Base-by-base conservation (phyloP, 2,888 invertebrate genomes). In the Magallana nippona region DNA sequence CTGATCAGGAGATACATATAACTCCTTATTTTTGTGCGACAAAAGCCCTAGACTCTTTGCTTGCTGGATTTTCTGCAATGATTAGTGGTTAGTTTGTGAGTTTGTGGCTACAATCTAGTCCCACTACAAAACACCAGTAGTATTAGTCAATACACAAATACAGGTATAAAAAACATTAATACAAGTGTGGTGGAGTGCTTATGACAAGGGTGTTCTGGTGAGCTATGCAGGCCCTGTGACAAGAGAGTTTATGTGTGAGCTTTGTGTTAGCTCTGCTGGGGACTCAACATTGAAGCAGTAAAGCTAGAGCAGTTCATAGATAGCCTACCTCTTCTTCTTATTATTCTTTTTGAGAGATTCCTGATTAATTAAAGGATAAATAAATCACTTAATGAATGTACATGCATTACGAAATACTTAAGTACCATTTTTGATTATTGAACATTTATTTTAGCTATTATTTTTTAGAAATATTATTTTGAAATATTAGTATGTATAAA, bases 41-140 rank as follows among this genome's bases (percentile, higher is more conserved):
- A 90, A 78, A 27, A 87, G 88, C 78, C 90, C 90, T 55, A 88
- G 81, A 57, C 87, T 89, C 85, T 86, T 87, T 55, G 90, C 90
- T 78, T 81, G 87, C 63, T 90, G 90, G 15, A 90, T 88, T 86
- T 87, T 89, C 90, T 90, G 87, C 27, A 87, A 82, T 71, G 71
- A 60, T 79, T 79, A 79, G 79, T 56, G 17, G 79, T 79, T 79
- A 56, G 57, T 79, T n/a, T 10, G 11, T 79, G n/a, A 79, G 22
- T 56, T 10, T 11, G 22, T 27, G 27, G 27, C 13, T 27, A 15
- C 15, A 27, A 27, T 22, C 71, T 71, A 71, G 10, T 27, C 13
- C 22, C 15, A n/a, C 63, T 27, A 63, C 63, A 63, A 27, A 63
- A 22, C 19, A 27, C 17, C 19, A 60, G 17, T 19, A 60, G 8